Conservation (phyloP, 2,888 invertebrate species). For the Tiliacea citrago region DNA sequence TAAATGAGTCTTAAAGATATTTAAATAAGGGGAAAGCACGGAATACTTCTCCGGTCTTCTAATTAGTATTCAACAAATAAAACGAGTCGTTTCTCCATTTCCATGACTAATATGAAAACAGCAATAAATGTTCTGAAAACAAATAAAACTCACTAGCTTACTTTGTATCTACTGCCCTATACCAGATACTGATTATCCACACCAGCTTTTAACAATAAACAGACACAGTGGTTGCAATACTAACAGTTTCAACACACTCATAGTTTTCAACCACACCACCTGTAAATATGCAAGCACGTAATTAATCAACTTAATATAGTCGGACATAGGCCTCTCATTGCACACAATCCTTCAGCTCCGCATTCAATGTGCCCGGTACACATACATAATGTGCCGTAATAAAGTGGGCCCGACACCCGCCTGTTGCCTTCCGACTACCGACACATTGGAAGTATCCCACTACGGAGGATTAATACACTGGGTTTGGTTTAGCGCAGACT, state of each 20-base stretch:
- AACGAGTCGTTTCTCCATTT: conserved; percentile 1
- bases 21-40: conserved; percentile 38
- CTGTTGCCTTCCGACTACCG: conserved; percentile 60
- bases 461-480: conserved; percentile 70
- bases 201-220: neutral
- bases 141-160: neutral
- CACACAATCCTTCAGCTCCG: conserved; percentile 19
- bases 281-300: conserved; percentile 10
- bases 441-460: conserved; percentile 59
- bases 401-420: conserved; percentile 57
- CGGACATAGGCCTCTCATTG: conserved; percentile 19
- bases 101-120: neutral
- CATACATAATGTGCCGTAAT: conserved; percentile 60
- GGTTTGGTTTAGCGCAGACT: conserved; percentile 71
- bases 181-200: too few relatives aligned
- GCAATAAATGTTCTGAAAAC: neutral
- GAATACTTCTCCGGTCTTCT: conserved; percentile 3
- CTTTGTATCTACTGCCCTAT: neutral
- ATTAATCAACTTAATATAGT: conserved; percentile 24
- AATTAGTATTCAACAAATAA: conserved; percentile 10
- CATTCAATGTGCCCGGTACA: conserved; percentile 30
- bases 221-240: neutral
- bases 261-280: neutral
- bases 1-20: conserved; percentile 54
- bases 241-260: neutral